Percentiles rank a stretch among this genome's conserved stretches.
Conservation (phyloP, 2,113 vertebrate species). For the Boulengeromyrus knoepffleri region DNA sequence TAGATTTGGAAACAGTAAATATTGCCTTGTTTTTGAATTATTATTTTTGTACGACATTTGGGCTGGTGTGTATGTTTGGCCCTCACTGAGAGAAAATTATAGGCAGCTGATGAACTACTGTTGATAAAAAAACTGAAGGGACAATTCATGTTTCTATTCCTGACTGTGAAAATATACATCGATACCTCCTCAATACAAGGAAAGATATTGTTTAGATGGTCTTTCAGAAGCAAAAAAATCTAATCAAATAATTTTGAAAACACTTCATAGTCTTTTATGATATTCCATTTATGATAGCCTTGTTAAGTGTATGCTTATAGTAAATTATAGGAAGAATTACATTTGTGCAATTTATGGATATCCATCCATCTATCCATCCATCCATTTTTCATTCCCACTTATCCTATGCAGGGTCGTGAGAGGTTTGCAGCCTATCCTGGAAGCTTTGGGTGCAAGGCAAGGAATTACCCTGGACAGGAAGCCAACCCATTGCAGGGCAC, state of each 20-base stretch:
- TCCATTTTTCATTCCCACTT: background rate
- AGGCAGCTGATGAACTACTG: slow-evolving; percentile 34
- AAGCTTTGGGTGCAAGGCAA: background rate
- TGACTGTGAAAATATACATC: slow-evolving; percentile 19
- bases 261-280: slow-evolving; percentile 31
- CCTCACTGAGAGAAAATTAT: slow-evolving; percentile 57
- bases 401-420: background rate
- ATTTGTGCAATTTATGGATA: background rate
- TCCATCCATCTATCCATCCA: background rate
- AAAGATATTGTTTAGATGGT: slow-evolving; percentile 45
- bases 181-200: slow-evolving; percentile 24
- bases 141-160: slow-evolving; percentile 12
- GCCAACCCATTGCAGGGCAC: background rate
- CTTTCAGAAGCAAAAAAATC: slow-evolving; percentile 36
- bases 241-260: slow-evolving; percentile 48
- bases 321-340: background rate
- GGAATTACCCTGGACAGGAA: background rate
- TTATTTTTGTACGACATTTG: slow-evolving; percentile 52
- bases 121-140: slow-evolving; percentile 28
- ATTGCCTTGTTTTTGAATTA: slow-evolving; percentile 73
- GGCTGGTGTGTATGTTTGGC: slow-evolving; percentile 41
- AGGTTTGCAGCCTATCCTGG: background rate
- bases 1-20: slow-evolving; percentile 77
- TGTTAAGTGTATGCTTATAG: slow-evolving; percentile 24
- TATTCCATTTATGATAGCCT: slow-evolving; percentile 16